These are phyloP conservation scores for Caenorhabditis doughertyi DNA, from an alignment of 2,888 invertebrate genomes.

Conservation along the genomic window DNA sequence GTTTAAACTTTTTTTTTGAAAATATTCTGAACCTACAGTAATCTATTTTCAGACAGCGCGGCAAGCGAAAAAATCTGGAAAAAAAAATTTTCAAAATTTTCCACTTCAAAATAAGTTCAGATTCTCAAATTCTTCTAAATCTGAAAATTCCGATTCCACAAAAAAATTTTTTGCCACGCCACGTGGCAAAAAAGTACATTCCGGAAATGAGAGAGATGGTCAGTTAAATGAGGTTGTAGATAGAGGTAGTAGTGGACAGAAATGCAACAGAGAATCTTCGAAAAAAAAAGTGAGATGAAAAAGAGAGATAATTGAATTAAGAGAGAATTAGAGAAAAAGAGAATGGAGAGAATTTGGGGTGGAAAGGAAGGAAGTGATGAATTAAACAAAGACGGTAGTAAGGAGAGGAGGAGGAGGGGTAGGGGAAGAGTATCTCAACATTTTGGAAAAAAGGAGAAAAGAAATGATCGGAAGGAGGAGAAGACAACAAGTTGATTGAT, in stretches of 20 bases:
- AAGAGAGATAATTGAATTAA: neutral
- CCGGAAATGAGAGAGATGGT: neutral
- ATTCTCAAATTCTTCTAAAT: neutral
- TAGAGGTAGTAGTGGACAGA: neutral
- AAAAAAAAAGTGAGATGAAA: neutral
- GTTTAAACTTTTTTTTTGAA: too few species aligned
- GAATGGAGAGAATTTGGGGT: constrained; percentile 5
- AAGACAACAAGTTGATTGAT: constrained; percentile 45
- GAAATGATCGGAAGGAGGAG: constrained; percentile 10
- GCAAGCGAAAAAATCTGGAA: neutral
- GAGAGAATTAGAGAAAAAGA: constrained; percentile 12
- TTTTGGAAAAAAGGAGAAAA: constrained; percentile 8
- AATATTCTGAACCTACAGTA: too few species aligned
- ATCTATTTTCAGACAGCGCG: too few species aligned
- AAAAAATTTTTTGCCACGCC: neutral
- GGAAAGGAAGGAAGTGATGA: constrained; percentile 40
- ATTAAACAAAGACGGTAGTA: constrained; percentile 52
- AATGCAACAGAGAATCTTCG: neutral
- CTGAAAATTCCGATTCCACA: neutral
- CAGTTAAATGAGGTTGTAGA: neutral
- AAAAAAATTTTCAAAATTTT: neutral
- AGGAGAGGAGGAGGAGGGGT: constrained; percentile 2
- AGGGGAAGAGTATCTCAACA: neutral
- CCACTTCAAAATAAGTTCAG: neutral
- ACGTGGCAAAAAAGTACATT: neutral